Evolutionary conservation across 2,113 vertebrate species (phyloP), one percentile per base, ranked within the genome.

Genomic region (Chiloscyllium plagiosum): DNA sequence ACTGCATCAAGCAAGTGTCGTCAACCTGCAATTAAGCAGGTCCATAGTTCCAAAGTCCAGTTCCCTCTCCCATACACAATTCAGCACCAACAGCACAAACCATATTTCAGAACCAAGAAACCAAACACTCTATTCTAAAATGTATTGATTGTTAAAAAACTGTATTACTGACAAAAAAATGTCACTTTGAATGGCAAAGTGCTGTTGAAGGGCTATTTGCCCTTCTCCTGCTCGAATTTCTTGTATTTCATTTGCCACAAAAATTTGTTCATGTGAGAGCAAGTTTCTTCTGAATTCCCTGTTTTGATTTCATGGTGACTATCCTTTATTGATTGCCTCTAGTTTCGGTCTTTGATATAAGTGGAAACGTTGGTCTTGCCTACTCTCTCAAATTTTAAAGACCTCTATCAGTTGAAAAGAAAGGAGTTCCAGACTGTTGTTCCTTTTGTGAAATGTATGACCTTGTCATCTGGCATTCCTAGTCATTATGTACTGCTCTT

Each of bases 41-140:
- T 99, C 98, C 99, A 99, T 65, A 99, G 99, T 97, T 99, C 99
- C 87, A 99, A 99, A 98, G 99, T 99, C 97, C 99, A 99, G 98
- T 99, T 99, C 98, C 99, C 99, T 0, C 98, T 99, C 97, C 99
- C 99, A 24, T 99, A 99, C 98, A 97, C 99, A 96, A 99, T 99
- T 76, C 98, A 99, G 96, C 98, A 99, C 86, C 98, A 98, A 96
- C 99, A 99, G 97, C 99, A 99, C 98, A 99, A 99, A 96, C 99
- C 99, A 8, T 99, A 99, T 96, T 99, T 99, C 98, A 99, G 99
- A 97, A 99, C 99, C 98, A 99, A 99, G 98, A 99, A 99, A 97
- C 99, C 99, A 96, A 99, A 99, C 96, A 99, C 99, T 96, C 99
- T 99, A 98, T 99, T 98, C 96, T 99, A 98, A 98, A 96, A 52